These are phyloP conservation scores for Lepidotrigona ventralis DNA, from an alignment of 1,140 invertebrate species.

Conservation along the genomic window DNA sequence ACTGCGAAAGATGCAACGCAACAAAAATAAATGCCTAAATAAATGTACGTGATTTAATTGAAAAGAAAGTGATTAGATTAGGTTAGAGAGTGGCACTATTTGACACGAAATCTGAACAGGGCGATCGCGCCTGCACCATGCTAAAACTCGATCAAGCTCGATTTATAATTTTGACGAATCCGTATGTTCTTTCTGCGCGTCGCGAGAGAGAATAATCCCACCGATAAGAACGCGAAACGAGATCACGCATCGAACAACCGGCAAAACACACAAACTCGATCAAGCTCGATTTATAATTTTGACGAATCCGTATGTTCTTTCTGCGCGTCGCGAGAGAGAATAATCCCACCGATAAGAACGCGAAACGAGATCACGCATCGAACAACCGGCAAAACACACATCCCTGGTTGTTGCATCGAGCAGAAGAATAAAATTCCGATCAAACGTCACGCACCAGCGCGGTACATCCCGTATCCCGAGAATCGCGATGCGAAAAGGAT, in stretches of 20 bases:
- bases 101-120: too few relatives aligned
- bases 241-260: too few relatives aligned
- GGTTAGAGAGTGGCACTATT: too few relatives aligned
- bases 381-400: background rate
- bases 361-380: too few relatives aligned
- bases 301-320: background rate
- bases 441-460: background rate
- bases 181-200: background rate
- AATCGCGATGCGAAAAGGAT: background rate
- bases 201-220: background rate
- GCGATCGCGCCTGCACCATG: too few relatives aligned
- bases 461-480: background rate
- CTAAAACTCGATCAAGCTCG: too few relatives aligned
- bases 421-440: background rate
- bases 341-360: accelerated
- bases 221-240: too few relatives aligned
- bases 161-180: background rate
- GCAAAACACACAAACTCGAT: background rate
- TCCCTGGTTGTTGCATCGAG: background rate
- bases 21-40: too few relatives aligned
- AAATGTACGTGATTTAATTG: too few relatives aligned
- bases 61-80: too few relatives aligned
- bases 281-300: too few relatives aligned
- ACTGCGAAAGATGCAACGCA: too few relatives aligned
- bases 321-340: background rate